Evolutionary conservation across 2,888 invertebrate species (phyloP), one percentile per base, ranked within the genome.

Genomic region (Eupeodes latifasciatus): DNA sequence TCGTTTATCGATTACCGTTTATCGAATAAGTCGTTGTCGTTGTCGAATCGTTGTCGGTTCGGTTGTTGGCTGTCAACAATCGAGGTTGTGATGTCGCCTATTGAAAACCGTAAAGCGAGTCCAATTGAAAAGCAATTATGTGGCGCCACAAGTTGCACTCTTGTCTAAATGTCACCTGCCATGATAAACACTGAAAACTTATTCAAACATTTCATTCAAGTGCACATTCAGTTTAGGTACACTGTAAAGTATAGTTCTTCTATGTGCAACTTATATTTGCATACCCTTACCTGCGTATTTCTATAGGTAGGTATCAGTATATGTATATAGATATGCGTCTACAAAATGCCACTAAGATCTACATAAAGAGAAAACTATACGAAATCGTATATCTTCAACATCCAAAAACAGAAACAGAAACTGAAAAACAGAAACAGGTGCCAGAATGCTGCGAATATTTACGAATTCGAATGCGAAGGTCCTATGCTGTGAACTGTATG

Each of bases 71-170:
- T 64, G 36, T 27, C 12, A 44, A 12, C 61, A 47, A n/a, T 40
- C 27, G 27, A 27, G 27, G 27, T 27, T 27, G 27, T 27, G 27
- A 5, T 51, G 9, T 53, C 36, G 16, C 40, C 55, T 71, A 55
- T 71, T 40, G 2, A 71, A 74, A 74, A 61, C 49, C 59, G 34
- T 34, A 74, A 49, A 61, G 78, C 51, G 66, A 69, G 16, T 67
- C 19, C 74, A 88, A 88, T 88, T 81, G 85, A 85, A 88, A 84
- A 81, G 85, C 85, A 88, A 88, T 88, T 88, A 88, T 59, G 66
- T 77, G 81, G 80, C 84, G 85, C 85, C 87, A 84, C 81, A 67
- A 85, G 87, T 85, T 88, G 81, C 84, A 84, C 77, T 85, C 69
- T 62, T 88, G 80, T 86, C 82, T 84, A 81, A 88, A 88, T 88